Evolutionary conservation across 2,888 invertebrate species (phyloP).

Genomic region (Mythimna albipuncta): DNA sequence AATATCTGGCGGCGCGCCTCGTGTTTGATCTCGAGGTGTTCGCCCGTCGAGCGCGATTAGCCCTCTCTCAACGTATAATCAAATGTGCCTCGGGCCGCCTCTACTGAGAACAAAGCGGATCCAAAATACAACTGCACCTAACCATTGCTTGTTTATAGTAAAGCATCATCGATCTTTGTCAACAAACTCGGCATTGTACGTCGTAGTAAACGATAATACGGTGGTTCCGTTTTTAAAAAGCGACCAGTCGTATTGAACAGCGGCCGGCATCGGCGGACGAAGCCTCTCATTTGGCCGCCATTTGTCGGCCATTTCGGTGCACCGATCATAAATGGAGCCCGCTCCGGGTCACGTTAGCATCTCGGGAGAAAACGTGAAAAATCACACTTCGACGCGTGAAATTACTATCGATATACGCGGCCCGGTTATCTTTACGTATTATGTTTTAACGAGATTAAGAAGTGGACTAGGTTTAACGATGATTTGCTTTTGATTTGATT

Average conservation of each 20-base stretch:
- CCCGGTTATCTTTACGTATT: conserved; percentile 57
- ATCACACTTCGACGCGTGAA: conserved; percentile 88
- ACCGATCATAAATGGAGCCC: conserved; percentile 90
- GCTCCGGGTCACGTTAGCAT: conserved; percentile 89
- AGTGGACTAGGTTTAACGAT: conserved; percentile 23
- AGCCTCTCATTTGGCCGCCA: conserved; percentile 91
- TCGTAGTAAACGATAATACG: conserved; percentile 13
- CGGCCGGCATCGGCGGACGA: conserved; percentile 85
- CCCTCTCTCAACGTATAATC: conserved; percentile 90
- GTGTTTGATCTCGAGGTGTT: conserved; percentile 91
- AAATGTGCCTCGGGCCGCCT: conserved; percentile 87
- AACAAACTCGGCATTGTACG: conserved; percentile 61
- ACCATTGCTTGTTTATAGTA: conserved; percentile 70
- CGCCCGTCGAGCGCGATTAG: conserved; percentile 91
- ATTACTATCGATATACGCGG: conserved; percentile 77
- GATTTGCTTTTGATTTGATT: conserved; percentile 31
- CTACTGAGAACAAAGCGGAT: conserved; percentile 69
- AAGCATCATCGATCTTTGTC: not conserved
- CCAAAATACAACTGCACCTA: conserved; percentile 29
- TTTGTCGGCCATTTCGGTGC: conserved; percentile 91
- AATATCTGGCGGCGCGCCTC: conserved; percentile 91
- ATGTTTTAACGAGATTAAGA: conserved; percentile 60
- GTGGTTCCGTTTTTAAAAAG: conserved; percentile 73
- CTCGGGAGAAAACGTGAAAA: conserved; percentile 89
- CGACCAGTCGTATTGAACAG: conserved; percentile 80